phyloP scores from a whole-genome alignment of 2,797 vertebrate species.

The Sebastes nivosus region DNA sequence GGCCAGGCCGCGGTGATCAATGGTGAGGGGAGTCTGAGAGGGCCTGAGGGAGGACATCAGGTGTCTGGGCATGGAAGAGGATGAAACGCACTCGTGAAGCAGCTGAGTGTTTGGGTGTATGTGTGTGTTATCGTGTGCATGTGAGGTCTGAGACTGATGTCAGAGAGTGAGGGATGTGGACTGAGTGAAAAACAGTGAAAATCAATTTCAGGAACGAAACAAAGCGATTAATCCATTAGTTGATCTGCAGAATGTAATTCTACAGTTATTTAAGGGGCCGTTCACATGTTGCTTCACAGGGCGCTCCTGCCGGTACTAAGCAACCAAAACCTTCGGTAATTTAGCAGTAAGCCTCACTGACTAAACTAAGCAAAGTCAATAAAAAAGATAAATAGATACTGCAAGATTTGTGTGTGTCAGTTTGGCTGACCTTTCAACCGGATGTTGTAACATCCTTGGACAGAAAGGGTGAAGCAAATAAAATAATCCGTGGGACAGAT shows the following conservation, averaged over 20 bases:
- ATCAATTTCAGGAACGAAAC: background rate
- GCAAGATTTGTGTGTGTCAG: no score
- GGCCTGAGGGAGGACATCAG: slow-evolving; percentile 53
- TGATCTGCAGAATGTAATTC: background rate
- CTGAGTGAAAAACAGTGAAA: background rate
- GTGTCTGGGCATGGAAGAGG: slow-evolving; percentile 40
- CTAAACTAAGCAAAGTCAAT: no score
- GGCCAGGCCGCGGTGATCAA: slow-evolving; percentile 46
- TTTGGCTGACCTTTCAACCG: no score
- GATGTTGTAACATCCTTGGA: no score
- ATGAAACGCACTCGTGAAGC: slow-evolving; percentile 32
- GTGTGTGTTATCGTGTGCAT: background rate
- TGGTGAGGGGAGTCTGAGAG: slow-evolving; percentile 46
- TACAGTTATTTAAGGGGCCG: background rate
- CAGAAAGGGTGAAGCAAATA: no score
- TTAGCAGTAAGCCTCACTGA: no score
- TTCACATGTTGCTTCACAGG: no score
- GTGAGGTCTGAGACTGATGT: background rate
- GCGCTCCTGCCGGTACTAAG: no score
- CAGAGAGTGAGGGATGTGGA: background rate
- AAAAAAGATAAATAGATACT: no score
- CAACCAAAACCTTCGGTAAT: no score
- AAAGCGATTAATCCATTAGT: background rate
- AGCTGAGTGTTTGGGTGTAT: background rate
- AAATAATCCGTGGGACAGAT: no score